A percentile compares a stretch with the other conserved stretches of the same genome.
Evolutionary conservation across 2,888 invertebrate species (phyloP).

Genomic region (Cinara cedri): DNA sequence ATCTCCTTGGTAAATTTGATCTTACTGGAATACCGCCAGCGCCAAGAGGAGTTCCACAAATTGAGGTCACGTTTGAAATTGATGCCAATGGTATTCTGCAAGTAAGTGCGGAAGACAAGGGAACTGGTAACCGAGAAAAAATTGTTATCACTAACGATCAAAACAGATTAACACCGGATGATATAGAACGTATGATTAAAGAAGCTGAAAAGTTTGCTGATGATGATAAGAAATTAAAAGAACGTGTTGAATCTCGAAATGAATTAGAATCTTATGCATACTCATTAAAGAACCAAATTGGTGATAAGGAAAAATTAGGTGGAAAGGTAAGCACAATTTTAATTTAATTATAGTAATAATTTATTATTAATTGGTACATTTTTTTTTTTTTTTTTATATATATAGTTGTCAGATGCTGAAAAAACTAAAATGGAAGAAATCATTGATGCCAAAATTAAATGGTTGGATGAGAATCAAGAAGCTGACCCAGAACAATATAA

Average conservation of each 20-base stretch:
- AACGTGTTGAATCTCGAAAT: conserved; percentile 93
- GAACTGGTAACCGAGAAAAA: conserved; percentile 97
- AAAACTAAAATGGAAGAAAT: conserved; percentile 93
- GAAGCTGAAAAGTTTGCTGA: conserved; percentile 99
- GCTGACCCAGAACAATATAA: conserved; percentile 91
- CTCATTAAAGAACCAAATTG: conserved; percentile 94
- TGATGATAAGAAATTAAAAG: conserved; percentile 96
- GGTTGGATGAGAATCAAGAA: conserved; percentile 95
- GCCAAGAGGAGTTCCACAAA: conserved; percentile 90
- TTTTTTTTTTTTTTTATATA: conserved; percentile 39
- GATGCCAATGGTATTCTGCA: conserved; percentile 93
- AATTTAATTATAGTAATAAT: neutral
- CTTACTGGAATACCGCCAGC: conserved; percentile 95
- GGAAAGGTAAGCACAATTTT: conserved; percentile 70
- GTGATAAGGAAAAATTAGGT: conserved; percentile 96
- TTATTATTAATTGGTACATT: neutral
- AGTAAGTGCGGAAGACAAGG: conserved; percentile 96
- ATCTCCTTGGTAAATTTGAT: conserved; percentile 97
- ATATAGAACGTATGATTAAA: conserved; percentile 98
- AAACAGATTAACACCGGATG: conserved; percentile 94
- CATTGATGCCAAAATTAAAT: conserved; percentile 96
- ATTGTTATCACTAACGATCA: conserved; percentile 99
- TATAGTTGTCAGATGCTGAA: conserved; percentile 78
- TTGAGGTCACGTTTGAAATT: conserved; percentile 93
- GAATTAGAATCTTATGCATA: conserved; percentile 97